Conservation (phyloP, 2,888 invertebrate species). For the Xestia rhomboidea region DNA sequence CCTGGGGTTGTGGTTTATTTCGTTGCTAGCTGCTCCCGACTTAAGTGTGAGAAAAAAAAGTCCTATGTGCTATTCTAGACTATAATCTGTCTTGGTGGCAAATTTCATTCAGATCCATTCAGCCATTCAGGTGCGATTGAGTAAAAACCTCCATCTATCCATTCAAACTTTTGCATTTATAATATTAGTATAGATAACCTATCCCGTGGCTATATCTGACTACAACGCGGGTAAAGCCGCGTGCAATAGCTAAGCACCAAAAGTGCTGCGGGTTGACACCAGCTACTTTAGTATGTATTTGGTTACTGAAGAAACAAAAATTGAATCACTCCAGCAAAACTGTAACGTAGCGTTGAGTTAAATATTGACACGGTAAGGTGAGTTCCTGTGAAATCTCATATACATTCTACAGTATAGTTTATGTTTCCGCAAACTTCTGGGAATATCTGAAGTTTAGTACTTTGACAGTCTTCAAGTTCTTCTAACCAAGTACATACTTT, state of each 20-base stretch:
- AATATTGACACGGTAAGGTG: neutral
- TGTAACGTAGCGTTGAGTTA: neutral
- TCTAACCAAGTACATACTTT: constrained; percentile 5
- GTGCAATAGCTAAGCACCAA: no score
- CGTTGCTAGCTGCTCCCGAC: neutral
- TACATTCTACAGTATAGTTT: neutral
- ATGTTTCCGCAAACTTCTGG: neutral
- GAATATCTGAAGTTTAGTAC: neutral
- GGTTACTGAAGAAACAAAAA: neutral
- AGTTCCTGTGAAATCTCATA: neutral
- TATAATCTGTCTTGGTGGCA: no score
- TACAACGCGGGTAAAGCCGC: neutral
- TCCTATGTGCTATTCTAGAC: no score
- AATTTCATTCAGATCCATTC: no score
- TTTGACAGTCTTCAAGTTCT: constrained; percentile 10
- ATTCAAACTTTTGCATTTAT: no score
- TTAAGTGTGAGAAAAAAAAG: no score
- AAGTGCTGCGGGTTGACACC: neutral
- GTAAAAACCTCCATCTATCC: no score
- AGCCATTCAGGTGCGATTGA: no score
- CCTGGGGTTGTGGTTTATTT: neutral
- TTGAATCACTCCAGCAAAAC: neutral
- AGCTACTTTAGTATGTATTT: neutral
- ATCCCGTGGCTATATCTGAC: neutral
- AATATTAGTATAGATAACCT: no score